Evolutionary conservation across 1,140 invertebrate genomes (phyloP).

Genomic region (Chlorops oryzae): DNA sequence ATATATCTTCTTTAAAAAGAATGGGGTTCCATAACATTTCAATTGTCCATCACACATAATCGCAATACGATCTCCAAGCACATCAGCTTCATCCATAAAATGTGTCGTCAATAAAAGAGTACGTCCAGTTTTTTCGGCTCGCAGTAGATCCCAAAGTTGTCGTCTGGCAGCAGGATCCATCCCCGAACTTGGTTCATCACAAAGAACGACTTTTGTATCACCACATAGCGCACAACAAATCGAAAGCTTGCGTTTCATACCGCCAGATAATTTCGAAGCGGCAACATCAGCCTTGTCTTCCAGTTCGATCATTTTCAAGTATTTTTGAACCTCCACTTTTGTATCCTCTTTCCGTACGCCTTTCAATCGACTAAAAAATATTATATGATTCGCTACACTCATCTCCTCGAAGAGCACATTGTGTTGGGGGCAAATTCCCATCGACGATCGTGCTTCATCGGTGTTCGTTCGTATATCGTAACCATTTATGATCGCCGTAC

Average conservation of each 20-base stretch:
- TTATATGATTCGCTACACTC: slow-evolving; percentile 82
- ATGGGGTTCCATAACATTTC: slow-evolving; percentile 76
- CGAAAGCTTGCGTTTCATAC: slow-evolving; percentile 77
- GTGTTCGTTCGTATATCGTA: slow-evolving; percentile 60
- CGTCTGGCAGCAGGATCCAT: slow-evolving; percentile 90
- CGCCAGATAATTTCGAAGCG: slow-evolving; percentile 66
- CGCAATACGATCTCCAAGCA: slow-evolving; percentile 86
- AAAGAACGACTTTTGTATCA: slow-evolving; percentile 63
- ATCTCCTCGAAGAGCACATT: slow-evolving; percentile 88
- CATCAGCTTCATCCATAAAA: slow-evolving; percentile 97
- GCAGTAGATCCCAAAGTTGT: slow-evolving; percentile 80
- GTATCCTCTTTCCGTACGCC: slow-evolving; percentile 57
- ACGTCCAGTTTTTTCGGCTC: slow-evolving; percentile 52
- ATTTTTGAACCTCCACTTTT: slow-evolving; percentile 55
- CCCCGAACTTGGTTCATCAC: slow-evolving; percentile 92
- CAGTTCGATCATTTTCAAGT: slow-evolving; percentile 62
- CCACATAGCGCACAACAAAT: slow-evolving; percentile 69
- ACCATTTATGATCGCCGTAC: slow-evolving; percentile 63
- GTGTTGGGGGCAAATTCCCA: slow-evolving; percentile 91
- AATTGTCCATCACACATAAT: slow-evolving; percentile 79
- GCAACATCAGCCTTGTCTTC: slow-evolving; percentile 53
- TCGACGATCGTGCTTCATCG: slow-evolving; percentile 57
- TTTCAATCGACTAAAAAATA: slow-evolving; percentile 76
- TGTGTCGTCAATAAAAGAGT: slow-evolving; percentile 93
- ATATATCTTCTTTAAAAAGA: slow-evolving; percentile 82